Percentiles rank a stretch among this genome's conserved stretches.
phyloP scores from a whole-genome alignment of 2,113 vertebrate genomes.

The Gulo gulo region DNA sequence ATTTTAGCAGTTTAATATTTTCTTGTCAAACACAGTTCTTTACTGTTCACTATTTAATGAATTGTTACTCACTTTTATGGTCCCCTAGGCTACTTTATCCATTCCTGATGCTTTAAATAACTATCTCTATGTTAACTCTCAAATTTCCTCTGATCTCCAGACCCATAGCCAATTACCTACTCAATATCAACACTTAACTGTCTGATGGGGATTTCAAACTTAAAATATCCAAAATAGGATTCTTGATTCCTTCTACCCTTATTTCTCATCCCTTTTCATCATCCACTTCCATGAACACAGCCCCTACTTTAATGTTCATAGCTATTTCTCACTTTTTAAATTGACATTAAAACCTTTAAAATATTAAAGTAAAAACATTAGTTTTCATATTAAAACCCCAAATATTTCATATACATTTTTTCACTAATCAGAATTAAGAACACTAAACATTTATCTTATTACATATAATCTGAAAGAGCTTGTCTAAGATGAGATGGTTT shows the following conservation, averaged over 20 bases:
- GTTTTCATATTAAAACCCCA: background rate
- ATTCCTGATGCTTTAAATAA: background rate
- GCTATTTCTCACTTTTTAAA: background rate
- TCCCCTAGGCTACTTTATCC: background rate
- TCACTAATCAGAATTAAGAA: background rate
- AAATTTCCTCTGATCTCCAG: background rate
- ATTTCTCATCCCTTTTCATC: background rate
- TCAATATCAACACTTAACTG: background rate
- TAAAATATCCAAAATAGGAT: background rate
- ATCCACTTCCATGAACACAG: background rate
- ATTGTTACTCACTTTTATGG: background rate
- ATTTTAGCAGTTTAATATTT: slow-evolving; percentile 25
- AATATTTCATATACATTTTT: background rate
- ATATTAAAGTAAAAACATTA: background rate
- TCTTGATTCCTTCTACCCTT: background rate
- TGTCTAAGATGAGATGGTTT: background rate
- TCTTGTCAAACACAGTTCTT: background rate
- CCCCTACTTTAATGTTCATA: background rate
- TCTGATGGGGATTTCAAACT: background rate
- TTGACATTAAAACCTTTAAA: background rate
- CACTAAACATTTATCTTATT: background rate
- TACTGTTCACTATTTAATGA: background rate
- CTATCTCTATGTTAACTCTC: background rate
- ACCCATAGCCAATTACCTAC: background rate
- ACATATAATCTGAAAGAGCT: background rate